Evolutionary conservation across 64 coral and sea anemone genomes (phyloP), one percentile per base, ranked within the genome.

Genomic region (Montipora efflorescens): DNA sequence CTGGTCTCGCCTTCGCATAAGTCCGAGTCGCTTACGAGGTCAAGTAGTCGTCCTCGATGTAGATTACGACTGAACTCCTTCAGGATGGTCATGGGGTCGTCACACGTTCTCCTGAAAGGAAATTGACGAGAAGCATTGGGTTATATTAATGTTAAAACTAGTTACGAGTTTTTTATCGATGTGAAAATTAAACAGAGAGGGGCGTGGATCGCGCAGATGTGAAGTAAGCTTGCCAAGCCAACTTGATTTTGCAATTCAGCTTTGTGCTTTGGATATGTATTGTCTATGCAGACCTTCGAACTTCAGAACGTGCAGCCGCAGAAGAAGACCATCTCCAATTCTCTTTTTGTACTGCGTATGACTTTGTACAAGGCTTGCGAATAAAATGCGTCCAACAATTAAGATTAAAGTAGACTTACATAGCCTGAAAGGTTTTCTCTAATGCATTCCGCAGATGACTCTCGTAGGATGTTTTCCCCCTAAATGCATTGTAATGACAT

Each of bases 1-100:
- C n/a, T 20, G 28, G 90, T 91, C 25, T 53, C 67, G 21, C 90
- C 90, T 83, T 91, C 78, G 47, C 70, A 66, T 69, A 82, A 18
- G n/a, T 82, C 45, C 20, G 77, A 50, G n/a, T 66, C 59, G 20
- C 47, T 79, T 20, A 74, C 49, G 7, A 91, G 25, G 18, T 91
- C 90, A 12, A 91, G 79, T 49, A 21, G 48, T 22, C 43, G 66
- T 48, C 89, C 89, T 91, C 66, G 67, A 1, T 69, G 0, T 20
- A 69, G 19, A 21, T 70, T 20, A 28, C 15, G 10, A 8, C 62
- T 28, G 66, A 87, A 87, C 11, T 61, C 46, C 21, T 23, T 51
- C 19, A 87, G n/a, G 8, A 87, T 59, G 19, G 62, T 19, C 11
- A 87, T 67, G 15, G 83, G 83, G 0, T 87, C 83, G 23, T 87